phyloP scores from a whole-genome alignment of 2,113 vertebrate species.

The Halichoerus grypus region DNA sequence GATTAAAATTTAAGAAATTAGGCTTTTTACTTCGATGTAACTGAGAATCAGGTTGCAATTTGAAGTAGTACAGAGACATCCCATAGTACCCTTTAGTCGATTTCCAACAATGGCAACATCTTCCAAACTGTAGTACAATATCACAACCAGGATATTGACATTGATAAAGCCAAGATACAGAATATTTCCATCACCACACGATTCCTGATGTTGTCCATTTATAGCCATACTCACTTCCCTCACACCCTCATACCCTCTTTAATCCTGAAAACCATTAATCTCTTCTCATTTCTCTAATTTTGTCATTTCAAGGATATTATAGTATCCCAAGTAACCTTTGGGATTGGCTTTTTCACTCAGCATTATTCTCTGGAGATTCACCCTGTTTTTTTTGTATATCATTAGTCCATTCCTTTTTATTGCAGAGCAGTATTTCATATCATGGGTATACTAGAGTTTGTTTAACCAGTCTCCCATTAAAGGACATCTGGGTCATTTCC shows the following conservation, averaged over 20 bases:
- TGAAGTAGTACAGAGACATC: not conserved
- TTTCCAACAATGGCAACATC: not conserved
- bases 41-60: not conserved
- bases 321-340: not conserved
- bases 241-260: not conserved
- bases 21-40: not conserved
- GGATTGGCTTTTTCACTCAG: not conserved
- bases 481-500: not conserved
- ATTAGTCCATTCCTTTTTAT: not conserved
- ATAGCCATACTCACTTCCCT: not conserved
- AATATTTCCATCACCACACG: not conserved
- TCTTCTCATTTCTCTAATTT: not conserved
- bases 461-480: not conserved
- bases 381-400: not conserved
- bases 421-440: not conserved
- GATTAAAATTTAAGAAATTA: not conserved
- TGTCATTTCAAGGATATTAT: not conserved
- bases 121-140: not conserved
- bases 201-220: rapidly evolving
- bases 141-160: not conserved
- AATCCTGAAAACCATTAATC: not conserved
- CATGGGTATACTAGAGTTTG: no score
- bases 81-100: not conserved
- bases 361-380: not conserved
- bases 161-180: not conserved